These are phyloP conservation scores for Frieseomelitta varia DNA, from an alignment of 1,140 invertebrate genomes.

Conservation along the genomic window DNA sequence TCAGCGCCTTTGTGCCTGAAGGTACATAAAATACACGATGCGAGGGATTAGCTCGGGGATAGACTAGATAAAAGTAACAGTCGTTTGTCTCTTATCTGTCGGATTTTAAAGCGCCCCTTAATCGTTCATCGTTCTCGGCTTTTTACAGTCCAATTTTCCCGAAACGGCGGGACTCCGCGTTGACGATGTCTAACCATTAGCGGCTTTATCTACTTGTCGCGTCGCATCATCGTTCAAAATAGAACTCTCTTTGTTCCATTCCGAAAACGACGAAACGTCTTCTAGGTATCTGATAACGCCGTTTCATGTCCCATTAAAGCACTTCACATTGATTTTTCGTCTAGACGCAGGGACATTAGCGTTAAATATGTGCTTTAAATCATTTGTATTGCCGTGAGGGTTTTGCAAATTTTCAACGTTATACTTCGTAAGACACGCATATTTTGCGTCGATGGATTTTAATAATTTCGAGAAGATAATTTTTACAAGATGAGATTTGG, in stretches of 20 bases:
- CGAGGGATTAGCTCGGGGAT: neutral
- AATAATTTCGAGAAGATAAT: no score
- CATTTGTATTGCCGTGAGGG: neutral
- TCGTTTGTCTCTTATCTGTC: neutral
- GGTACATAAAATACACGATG: neutral
- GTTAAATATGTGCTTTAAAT: neutral
- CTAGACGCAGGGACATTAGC: neutral
- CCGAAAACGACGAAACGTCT: neutral
- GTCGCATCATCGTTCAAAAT: slow-evolving; percentile 2
- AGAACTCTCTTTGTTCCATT: slow-evolving; percentile 13
- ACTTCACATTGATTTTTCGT: neutral
- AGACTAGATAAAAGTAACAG: slow-evolving; percentile 29
- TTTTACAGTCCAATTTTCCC: neutral
- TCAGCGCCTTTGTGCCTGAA: slow-evolving; percentile 12
- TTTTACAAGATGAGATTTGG: no score
- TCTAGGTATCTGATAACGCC: neutral
- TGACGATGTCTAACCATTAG: slow-evolving; percentile 16
- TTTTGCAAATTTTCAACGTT: neutral
- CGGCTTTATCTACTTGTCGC: slow-evolving; percentile 30
- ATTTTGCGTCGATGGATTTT: no score
- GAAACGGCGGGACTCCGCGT: slow-evolving; percentile 4
- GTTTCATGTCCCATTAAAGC: neutral
- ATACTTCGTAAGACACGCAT: no score
- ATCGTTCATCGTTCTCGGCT: slow-evolving; percentile 5
- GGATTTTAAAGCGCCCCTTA: neutral